phyloP scores from a whole-genome alignment of 2,888 invertebrate species.

The Latrodectus elegans region DNA sequence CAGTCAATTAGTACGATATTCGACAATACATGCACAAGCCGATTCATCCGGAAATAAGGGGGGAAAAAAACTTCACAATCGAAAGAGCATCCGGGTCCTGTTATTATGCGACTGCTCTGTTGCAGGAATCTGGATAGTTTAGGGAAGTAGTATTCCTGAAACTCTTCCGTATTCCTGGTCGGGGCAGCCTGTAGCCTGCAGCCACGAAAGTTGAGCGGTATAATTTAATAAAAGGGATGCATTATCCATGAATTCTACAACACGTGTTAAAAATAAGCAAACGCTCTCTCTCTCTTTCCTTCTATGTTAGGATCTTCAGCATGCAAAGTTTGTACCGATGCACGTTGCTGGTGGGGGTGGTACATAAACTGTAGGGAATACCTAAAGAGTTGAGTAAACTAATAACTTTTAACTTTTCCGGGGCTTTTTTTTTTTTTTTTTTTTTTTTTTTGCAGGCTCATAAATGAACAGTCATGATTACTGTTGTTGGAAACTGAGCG shows the following conservation, averaged over 20 bases:
- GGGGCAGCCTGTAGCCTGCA: conserved; percentile 36
- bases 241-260: conserved; percentile 60
- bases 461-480: too few species aligned
- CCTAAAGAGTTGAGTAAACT: too few species aligned
- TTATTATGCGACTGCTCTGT: not conserved
- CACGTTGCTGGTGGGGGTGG: not conserved
- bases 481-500: too few species aligned
- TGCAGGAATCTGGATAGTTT: conserved; percentile 64
- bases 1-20: conserved; percentile 2
- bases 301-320: not conserved
- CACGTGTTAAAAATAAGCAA: conserved; percentile 69
- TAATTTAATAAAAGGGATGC: conserved; percentile 65
- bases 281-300: conserved; percentile 18
- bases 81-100: not conserved
- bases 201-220: conserved; percentile 23
- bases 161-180: conserved; percentile 45
- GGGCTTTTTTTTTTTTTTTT: too few species aligned
- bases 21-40: not conserved
- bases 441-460: too few species aligned
- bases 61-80: not conserved
- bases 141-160: conserved; percentile 6
- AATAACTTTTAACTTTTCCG: too few species aligned
- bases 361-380: not conserved
- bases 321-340: conserved; percentile 5
- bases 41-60: not conserved